Conservation (phyloP, 2,888 invertebrate species). For the Myathropa florea region DNA sequence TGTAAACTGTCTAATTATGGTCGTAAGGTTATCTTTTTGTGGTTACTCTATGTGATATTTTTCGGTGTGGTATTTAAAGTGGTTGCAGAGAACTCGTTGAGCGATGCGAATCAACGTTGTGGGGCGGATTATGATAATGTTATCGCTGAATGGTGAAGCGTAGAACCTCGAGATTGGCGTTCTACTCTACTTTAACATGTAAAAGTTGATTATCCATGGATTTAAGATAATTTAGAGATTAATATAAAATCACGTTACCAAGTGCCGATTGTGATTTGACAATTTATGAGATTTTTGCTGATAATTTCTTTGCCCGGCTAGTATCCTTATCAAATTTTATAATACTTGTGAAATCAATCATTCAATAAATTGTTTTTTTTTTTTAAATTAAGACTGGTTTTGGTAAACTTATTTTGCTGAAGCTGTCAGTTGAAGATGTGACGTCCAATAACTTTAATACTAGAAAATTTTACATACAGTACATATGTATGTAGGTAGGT, state of each 20-base stretch:
- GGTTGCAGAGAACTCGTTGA: too few species aligned
- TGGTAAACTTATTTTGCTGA: too few species aligned
- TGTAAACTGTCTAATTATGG: constrained; percentile 26
- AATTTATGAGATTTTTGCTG: neutral
- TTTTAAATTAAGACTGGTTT: too few species aligned
- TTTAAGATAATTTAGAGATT: neutral
- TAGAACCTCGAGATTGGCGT: neutral
- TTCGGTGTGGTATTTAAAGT: neutral
- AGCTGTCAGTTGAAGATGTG: too few species aligned
- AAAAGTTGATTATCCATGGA: neutral
- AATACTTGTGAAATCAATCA: neutral
- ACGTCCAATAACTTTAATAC: too few species aligned
- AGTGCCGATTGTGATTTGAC: neutral
- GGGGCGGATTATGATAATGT: neutral
- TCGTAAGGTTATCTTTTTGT: constrained; percentile 26
- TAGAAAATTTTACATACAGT: too few species aligned
- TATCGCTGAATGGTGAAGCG: neutral
- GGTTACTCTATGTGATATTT: neutral
- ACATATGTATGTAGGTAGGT: too few species aligned
- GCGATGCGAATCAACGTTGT: neutral
- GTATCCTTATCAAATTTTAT: neutral
- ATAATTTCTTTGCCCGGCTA: neutral
- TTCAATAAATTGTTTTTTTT: too few species aligned
- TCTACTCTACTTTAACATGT: neutral
- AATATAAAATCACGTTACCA: neutral